Conservation (phyloP, 2,888 invertebrate genomes). For the Drepana falcataria region DNA sequence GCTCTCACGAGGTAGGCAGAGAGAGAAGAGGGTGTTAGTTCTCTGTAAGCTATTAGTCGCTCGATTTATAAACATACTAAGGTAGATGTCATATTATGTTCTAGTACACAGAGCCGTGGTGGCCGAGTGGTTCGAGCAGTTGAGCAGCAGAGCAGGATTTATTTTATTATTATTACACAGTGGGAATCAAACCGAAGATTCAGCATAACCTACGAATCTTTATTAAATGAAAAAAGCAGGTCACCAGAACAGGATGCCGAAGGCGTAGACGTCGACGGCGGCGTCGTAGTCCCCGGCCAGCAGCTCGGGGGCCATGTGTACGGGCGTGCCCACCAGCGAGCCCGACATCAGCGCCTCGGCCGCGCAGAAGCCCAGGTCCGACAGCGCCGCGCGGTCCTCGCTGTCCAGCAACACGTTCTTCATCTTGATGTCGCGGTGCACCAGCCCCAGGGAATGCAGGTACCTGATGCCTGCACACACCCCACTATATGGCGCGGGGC, state of each 20-base stretch:
- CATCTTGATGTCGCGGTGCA: slow-evolving; percentile 93
- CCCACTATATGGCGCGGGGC: not conserved
- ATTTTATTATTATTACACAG: no score
- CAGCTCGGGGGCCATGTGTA: slow-evolving; percentile 95
- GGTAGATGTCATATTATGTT: no score
- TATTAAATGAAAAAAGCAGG: not conserved
- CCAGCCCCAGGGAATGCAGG: slow-evolving; percentile 91
- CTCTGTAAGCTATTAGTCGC: no score
- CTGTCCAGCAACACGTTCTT: slow-evolving; percentile 92
- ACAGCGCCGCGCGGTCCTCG: slow-evolving; percentile 86
- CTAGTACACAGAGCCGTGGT: no score
- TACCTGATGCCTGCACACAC: slow-evolving; percentile 83
- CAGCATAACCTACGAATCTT: no score
- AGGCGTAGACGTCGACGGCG: slow-evolving; percentile 93
- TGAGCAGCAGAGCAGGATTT: no score
- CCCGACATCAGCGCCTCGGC: slow-evolving; percentile 94
- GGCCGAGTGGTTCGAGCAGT: no score
- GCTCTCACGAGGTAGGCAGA: no score
- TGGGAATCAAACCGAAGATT: no score
- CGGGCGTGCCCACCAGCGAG: slow-evolving; percentile 92
- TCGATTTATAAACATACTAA: no score
- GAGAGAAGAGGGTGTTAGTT: no score
- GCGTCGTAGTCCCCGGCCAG: slow-evolving; percentile 89
- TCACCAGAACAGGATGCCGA: slow-evolving; percentile 91
- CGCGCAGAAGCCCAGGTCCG: slow-evolving; percentile 94